Evolutionary conservation across 2,113 vertebrate species (phyloP).

Genomic region (Steatornis caripensis): DNA sequence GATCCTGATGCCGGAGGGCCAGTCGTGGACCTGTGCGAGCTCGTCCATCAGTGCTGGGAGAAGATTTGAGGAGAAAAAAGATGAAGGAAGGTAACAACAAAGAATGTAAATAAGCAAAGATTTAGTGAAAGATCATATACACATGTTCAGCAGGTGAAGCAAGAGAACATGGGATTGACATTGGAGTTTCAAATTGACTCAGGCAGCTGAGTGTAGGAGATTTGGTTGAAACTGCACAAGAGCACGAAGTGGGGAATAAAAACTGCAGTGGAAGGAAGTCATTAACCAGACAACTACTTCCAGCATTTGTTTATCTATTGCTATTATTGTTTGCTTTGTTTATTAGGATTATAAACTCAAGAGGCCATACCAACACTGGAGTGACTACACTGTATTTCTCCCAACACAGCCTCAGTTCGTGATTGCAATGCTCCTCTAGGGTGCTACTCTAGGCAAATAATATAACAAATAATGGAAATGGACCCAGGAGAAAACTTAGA

Average conservation of each 20-base stretch:
- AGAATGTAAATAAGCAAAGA: neutral
- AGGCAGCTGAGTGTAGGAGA: neutral
- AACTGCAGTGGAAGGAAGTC: neutral
- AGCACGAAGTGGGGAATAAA: neutral
- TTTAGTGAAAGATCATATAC: neutral
- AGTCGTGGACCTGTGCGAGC: neutral
- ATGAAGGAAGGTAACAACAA: neutral
- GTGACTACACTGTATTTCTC: conserved; percentile 25
- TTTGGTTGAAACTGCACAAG: neutral
- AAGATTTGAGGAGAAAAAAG: neutral
- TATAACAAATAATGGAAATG: conserved; percentile 60
- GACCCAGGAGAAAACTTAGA: conserved; percentile 37
- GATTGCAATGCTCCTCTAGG: conserved; percentile 49
- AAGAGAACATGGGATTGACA: neutral
- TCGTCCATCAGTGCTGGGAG: neutral
- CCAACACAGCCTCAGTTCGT: conserved; percentile 21
- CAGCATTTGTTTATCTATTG: conserved; percentile 47
- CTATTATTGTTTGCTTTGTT: conserved; percentile 50
- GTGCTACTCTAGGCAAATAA: conserved; percentile 56
- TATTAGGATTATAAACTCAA: conserved; percentile 63
- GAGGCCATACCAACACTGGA: conserved; percentile 19
- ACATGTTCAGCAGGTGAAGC: neutral
- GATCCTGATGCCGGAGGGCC: neutral
- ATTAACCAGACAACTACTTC: conserved; percentile 18
- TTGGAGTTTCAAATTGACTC: neutral